A percentile compares a stretch with the other conserved stretches of the same genome.
Evolutionary conservation across 2,113 vertebrate genomes (phyloP).

Genomic region (Amphiprion ocellaris): DNA sequence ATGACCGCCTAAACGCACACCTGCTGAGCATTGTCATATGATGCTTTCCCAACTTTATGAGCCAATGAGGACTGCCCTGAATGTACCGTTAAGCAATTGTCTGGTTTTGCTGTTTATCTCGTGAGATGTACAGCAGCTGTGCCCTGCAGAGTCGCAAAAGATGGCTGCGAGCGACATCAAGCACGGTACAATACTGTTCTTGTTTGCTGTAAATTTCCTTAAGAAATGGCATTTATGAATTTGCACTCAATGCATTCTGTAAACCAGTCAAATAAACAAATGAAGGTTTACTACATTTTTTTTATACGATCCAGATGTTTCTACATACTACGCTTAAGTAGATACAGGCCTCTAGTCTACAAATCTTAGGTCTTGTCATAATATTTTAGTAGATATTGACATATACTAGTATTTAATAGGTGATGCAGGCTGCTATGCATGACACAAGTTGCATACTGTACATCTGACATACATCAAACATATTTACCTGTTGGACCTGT

Average conservation of each 20-base stretch:
- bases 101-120: not conserved
- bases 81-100: constrained; percentile 17
- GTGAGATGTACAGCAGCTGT: constrained; percentile 27
- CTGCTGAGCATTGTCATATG: constrained; percentile 20
- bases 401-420: constrained; percentile 15
- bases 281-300: not conserved
- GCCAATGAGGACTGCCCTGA: constrained; percentile 6
- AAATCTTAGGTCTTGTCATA: constrained; percentile 43
- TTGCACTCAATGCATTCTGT: constrained; percentile 16
- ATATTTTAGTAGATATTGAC: constrained; percentile 33
- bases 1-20: constrained; percentile 24
- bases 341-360: constrained; percentile 17
- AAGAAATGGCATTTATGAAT: constrained; percentile 27
- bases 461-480: not conserved
- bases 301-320: constrained; percentile 50
- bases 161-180: not conserved
- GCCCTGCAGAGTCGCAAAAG: not conserved
- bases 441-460: not conserved
- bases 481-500: not conserved
- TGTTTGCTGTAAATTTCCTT: constrained; percentile 3
- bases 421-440: not conserved
- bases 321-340: constrained; percentile 1
- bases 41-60: constrained; percentile 53
- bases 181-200: too few species aligned
- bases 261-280: constrained; percentile 12